These are phyloP conservation scores for Caenorhabditis sulstoni DNA, from an alignment of 2,888 invertebrate species.

Conservation along the genomic window DNA sequence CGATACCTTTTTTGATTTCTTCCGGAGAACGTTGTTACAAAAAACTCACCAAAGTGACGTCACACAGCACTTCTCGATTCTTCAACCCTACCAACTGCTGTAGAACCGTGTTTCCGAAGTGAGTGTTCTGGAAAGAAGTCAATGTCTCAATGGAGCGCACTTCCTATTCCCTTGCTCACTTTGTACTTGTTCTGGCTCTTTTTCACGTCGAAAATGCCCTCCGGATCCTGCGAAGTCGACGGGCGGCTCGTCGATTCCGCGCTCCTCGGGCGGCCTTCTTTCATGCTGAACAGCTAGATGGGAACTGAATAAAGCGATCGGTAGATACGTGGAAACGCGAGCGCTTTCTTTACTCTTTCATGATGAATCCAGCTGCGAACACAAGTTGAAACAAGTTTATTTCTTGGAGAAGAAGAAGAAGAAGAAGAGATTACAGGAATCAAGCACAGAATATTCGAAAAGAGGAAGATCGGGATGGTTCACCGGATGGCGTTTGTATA, in stretches of 20 bases:
- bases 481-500: slow-evolving; percentile 23
- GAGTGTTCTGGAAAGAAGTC: slow-evolving; percentile 17
- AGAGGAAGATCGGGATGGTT: not conserved
- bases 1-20: too few relatives aligned
- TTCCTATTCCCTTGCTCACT: not conserved
- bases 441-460: slow-evolving; percentile 6
- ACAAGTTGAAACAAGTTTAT: slow-evolving; percentile 11
- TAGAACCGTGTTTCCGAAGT: slow-evolving; percentile 19
- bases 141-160: not conserved
- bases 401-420: slow-evolving; percentile 4
- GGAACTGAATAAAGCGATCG: not conserved
- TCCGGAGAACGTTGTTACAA: too few relatives aligned
- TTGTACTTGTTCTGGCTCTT: slow-evolving; percentile 34
- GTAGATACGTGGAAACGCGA: too few relatives aligned
- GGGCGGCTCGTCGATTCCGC: slow-evolving; percentile 8
- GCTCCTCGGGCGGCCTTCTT: not conserved
- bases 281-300: slow-evolving; percentile 3
- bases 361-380: not conserved
- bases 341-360: not conserved
- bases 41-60: slow-evolving; percentile 47
- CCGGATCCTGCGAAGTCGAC: slow-evolving; percentile 39
- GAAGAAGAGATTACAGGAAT: slow-evolving; percentile 1
- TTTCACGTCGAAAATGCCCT: slow-evolving; percentile 25
- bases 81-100: slow-evolving; percentile 37
- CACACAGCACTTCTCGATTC: slow-evolving; percentile 45